Evolutionary conservation across 2,888 invertebrate genomes (phyloP).

Genomic region (Ennomos fuscantarius): DNA sequence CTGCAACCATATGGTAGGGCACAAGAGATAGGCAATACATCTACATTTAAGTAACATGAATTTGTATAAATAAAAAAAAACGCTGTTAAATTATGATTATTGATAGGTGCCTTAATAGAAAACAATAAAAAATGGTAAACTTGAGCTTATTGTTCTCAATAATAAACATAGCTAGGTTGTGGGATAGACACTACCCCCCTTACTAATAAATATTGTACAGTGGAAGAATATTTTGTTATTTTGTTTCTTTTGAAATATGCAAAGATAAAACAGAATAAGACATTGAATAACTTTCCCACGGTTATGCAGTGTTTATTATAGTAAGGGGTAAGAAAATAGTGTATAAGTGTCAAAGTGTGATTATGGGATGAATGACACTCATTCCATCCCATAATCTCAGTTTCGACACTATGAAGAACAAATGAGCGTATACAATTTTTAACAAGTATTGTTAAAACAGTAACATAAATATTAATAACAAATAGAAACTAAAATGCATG

Average conservation of each 20-base stretch:
- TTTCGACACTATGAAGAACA: too few species aligned
- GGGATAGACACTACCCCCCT: not conserved
- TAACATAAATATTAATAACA: not conserved
- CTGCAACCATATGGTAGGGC: constrained; percentile 33
- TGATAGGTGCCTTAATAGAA: constrained; percentile 38
- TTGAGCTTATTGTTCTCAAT: constrained; percentile 36
- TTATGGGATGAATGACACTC: too few species aligned
- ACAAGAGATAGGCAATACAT: constrained; percentile 46
- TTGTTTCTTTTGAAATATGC: too few species aligned
- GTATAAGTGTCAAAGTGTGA: too few species aligned
- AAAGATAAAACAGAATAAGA: too few species aligned
- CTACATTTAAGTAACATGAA: constrained; percentile 66
- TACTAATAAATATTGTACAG: not conserved
- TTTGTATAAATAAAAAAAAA: constrained; percentile 47
- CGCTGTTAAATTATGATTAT: constrained; percentile 23
- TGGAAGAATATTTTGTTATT: too few species aligned
- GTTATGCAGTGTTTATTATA: too few species aligned
- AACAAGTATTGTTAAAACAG: too few species aligned
- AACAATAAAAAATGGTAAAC: constrained; percentile 43
- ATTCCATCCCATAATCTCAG: too few species aligned
- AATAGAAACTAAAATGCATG: not conserved
- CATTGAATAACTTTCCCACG: too few species aligned
- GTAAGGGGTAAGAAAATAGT: too few species aligned
- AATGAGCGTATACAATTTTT: too few species aligned
- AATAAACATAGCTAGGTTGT: constrained; percentile 3